Evolutionary conservation across 1,140 invertebrate genomes (phyloP).

Genomic region (Tetragnatha versicolor): DNA sequence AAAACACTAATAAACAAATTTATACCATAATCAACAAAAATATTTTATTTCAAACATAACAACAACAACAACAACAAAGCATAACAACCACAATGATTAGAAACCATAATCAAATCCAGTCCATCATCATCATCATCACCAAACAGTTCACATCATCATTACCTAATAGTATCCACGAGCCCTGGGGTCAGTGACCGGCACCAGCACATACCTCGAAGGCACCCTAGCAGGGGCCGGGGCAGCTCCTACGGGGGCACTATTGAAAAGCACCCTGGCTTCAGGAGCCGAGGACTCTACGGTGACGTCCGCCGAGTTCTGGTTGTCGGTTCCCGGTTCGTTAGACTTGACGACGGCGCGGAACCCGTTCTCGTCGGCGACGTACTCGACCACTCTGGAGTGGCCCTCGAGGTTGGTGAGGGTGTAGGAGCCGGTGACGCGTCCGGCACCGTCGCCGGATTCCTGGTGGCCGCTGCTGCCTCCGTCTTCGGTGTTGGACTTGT

Average conservation of each 20-base stretch:
- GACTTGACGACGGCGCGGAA: not conserved
- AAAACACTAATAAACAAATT: too few species aligned
- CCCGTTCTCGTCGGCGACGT: not conserved
- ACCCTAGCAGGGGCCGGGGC: not conserved
- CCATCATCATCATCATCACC: too few species aligned
- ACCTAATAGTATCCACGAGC: not conserved
- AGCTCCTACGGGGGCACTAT: not conserved
- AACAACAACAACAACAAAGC: too few species aligned
- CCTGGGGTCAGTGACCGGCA: not conserved
- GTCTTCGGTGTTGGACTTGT: not conserved
- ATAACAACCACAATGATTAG: too few species aligned
- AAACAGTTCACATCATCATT: too few species aligned
- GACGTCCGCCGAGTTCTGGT: not conserved
- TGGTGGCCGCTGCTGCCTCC: not conserved
- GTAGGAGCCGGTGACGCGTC: not conserved
- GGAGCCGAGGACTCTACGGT: not conserved
- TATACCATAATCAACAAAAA: too few species aligned
- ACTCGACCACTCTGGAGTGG: not conserved
- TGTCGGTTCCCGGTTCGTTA: constrained; percentile 4
- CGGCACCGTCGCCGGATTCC: not conserved
- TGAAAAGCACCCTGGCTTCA: not conserved
- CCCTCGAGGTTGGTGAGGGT: not conserved
- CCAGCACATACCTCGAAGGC: not conserved
- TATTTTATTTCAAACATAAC: too few species aligned
- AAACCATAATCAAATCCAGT: too few species aligned